Evolutionary conservation across 1,140 invertebrate genomes (phyloP), one percentile per base, ranked within the genome.

Genomic region (Akabosia matsudoensis): DNA sequence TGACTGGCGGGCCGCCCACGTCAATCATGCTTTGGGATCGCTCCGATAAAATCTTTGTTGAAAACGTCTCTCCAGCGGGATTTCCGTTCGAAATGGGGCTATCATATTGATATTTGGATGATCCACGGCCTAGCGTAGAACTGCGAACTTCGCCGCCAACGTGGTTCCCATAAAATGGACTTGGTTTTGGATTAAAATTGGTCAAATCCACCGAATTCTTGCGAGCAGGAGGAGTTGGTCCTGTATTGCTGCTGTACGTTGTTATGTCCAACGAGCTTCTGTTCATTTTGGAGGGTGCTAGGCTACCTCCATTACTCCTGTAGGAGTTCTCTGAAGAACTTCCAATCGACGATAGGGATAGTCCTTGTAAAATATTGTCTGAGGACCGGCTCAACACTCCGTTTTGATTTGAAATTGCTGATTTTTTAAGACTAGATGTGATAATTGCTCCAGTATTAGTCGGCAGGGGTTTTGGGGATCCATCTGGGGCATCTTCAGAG

Each of bases 1-100:
- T 18, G 18, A 76, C 74, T 31, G 31, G 56, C 33, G 75, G 61
- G 28, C 74, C 77, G 22, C 79, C 80, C 31, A 84, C 82, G 76
- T 84, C 82, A 37, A 82, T 76, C 72, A 84, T 75, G 70, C 82
- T 82, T 76, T 83, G 83, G 13, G 81, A 83, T 28, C 83, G 64
- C 31, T 81, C 79, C 70, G 79, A 76, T 52, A 83, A 61, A 73
- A 67, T n/a, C 61, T 31, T 67, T 67, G 2, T 30, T 22, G 3
- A 28, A 30, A 67, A 67, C 3, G 30, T 30, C 28, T 67, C 61
- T 56, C 77, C 79, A n/a, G 75, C 77, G 31, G 70, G 33, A n/a
- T 67, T 67, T 31, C 61, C 61, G n/a, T 67, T 67, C 31, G 61
- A 28, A 13, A 67, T 30, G 24, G 26, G 26, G 31, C 31, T 67